Conservation (phyloP, 2,113 vertebrate genomes). For the Thamnophis sirtalis region DNA sequence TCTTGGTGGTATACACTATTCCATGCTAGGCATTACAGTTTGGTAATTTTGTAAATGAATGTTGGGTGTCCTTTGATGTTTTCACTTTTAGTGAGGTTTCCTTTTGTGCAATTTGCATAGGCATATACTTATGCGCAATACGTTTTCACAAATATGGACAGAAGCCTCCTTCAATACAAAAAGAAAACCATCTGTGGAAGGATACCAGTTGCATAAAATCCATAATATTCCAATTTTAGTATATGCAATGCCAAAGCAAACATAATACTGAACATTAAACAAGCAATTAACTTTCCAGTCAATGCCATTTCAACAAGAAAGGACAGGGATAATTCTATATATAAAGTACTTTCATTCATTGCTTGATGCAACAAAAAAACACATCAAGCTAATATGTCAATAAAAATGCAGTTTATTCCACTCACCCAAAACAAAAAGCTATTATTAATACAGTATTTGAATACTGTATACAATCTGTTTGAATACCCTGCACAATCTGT, state of each 20-base stretch:
- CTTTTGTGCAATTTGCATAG: background rate
- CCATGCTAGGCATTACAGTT: background rate
- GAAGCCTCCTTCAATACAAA: background rate
- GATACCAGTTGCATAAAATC: background rate
- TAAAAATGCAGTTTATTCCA: background rate
- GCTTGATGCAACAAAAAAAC: background rate
- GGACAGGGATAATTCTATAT: background rate
- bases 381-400: background rate
- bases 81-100: background rate
- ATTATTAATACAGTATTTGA: background rate
- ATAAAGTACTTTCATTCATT: background rate
- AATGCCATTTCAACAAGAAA: background rate
- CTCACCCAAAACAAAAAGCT: background rate
- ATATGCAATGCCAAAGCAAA: background rate
- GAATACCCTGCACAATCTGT: background rate
- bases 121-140: background rate
- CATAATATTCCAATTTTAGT: background rate
- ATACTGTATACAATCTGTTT: too few relatives aligned
- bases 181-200: background rate
- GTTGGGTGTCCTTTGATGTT: background rate
- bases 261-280: background rate
- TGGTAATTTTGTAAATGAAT: background rate
- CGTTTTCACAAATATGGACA: background rate
- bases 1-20: background rate
- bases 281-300: background rate